Base-by-base conservation (phyloP, 2,797 vertebrate species). In the Hipposideros larvatus region DNA sequence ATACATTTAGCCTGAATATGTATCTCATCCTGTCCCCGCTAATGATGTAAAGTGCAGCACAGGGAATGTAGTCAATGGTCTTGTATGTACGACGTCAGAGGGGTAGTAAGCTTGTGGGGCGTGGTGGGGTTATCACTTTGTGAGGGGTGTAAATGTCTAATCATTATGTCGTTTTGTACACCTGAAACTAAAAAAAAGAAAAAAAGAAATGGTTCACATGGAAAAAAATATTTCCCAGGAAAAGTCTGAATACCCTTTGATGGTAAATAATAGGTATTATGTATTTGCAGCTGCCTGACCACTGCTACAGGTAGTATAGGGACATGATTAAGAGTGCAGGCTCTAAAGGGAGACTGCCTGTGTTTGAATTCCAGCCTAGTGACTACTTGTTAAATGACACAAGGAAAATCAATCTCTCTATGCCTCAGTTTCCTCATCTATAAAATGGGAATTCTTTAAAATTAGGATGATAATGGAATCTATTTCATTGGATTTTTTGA, bases 361-460 rank as follows among this genome's bases (percentile, higher is more conserved):
- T 11, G 73, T 93, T 41, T 85, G 24, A 86, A 89, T 77, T 8
- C n/a, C 19, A 57, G 59, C 73, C 71, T 5, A 88, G 48, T n/a
- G 46, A 59, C 43, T 37, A 80, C 5, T 6, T 82, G 74, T 22
- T 84, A 71, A 93, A 70, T 75, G 61, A 94, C 63, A 26, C 8
- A 34, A 3, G 11, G 43, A 71, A 95, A 90, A 80, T 87, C 74
- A 53, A 15, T 65, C 74, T 68, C 59, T 95, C 46, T 65, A 28
- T 59, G 28, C 19, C 61, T 93, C 43, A 57, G 46, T 66, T 93
- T 91, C 34, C 75, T 87, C 65, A 90, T 37, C 61, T 55, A 78
- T 85, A 88, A 93, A 84, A 71, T 53, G 13, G 31, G 28, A 18
- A 77, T 61, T 91, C 48, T 73, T 2, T 88, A 96, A 96, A 95